Conservation (phyloP, 2,888 invertebrate genomes). For the Chelonus formosanus region DNA sequence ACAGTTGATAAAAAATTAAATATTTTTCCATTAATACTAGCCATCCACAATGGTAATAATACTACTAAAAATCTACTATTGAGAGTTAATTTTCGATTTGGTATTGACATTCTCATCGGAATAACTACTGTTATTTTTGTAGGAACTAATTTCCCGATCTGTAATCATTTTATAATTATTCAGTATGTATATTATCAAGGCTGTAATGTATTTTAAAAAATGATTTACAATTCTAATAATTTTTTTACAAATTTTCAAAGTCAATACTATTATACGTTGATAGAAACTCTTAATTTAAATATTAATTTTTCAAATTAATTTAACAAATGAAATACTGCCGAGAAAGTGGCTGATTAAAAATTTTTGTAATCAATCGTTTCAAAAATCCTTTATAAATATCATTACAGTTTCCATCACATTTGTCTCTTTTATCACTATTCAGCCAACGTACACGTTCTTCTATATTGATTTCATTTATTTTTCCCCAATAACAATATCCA, state of each 20-base stretch:
- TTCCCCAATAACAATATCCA: slow-evolving; percentile 69
- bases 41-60: slow-evolving; percentile 65
- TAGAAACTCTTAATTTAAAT: not conserved
- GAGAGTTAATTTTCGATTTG: slow-evolving; percentile 50
- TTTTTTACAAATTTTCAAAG: slow-evolving; percentile 11
- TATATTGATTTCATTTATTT: slow-evolving; percentile 59
- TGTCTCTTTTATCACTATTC: slow-evolving; percentile 48
- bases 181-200: slow-evolving; percentile 32
- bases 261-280: slow-evolving; percentile 11
- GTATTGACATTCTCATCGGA: slow-evolving; percentile 51
- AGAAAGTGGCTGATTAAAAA: slow-evolving; percentile 65
- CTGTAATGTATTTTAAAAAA: slow-evolving; percentile 17
- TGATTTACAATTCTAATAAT: not conserved
- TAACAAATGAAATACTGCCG: slow-evolving; percentile 64
- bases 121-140: slow-evolving; percentile 53
- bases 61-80: slow-evolving; percentile 68
- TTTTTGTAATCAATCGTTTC: slow-evolving; percentile 61
- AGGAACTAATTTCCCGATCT: slow-evolving; percentile 47
- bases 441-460: slow-evolving; percentile 66
- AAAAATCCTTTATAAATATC: slow-evolving; percentile 57
- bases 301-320: slow-evolving; percentile 28
- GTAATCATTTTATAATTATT: not conserved
- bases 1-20: slow-evolving; percentile 20
- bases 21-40: slow-evolving; percentile 38
- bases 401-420: slow-evolving; percentile 48